These are phyloP conservation scores for Hyles euphorbiae DNA, from an alignment of 1,140 invertebrate genomes.

Conservation along the genomic window DNA sequence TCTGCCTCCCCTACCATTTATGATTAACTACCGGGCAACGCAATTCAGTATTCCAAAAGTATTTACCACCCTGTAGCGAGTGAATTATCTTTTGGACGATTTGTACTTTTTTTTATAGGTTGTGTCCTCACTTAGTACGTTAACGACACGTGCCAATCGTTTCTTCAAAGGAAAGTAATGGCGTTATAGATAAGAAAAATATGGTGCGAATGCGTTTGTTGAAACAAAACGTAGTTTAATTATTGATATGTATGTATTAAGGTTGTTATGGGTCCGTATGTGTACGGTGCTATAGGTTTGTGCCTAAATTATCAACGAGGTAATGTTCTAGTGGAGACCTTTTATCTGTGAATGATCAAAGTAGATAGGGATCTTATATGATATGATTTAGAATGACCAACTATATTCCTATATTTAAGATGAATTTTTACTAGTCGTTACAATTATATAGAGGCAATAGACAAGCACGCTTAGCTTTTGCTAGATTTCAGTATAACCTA, in stretches of 20 bases:
- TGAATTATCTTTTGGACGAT: neutral
- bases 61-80: neutral
- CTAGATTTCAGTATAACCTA: no score
- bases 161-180: no score
- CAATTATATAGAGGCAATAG: conserved; percentile 1
- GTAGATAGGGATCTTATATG: neutral
- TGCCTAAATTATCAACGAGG: conserved; percentile 34
- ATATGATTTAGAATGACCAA: conserved; percentile 3
- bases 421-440: conserved; percentile 6
- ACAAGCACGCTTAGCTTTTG: neutral
- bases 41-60: neutral
- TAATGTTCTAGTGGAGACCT: conserved; percentile 14
- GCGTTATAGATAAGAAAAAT: no score
- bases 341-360: neutral
- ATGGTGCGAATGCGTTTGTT: no score
- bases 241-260: neutral
- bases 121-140: no score
- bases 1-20: conserved; percentile 26
- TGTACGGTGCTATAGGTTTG: conserved; percentile 39
- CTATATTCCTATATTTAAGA: conserved; percentile 5
- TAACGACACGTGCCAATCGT: no score
- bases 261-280: conserved; percentile 14
- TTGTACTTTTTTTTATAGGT: no score
- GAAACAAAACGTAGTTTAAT: neutral
- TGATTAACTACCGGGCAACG: conserved; percentile 13